Percentiles rank a stretch among this genome's conserved stretches.
Evolutionary conservation across 2,888 invertebrate genomes (phyloP).

Genomic region (Drosophila histrio): DNA sequence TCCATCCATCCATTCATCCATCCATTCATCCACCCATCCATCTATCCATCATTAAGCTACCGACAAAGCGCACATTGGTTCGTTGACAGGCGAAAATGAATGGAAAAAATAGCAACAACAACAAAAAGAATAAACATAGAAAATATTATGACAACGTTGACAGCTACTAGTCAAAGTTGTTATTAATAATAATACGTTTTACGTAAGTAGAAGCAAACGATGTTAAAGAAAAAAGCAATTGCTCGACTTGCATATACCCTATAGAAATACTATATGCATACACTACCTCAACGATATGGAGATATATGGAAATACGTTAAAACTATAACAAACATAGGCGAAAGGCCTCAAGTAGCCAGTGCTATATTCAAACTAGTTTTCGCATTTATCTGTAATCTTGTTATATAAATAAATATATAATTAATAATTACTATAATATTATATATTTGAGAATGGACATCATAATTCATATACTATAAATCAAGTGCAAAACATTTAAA

Average conservation of each 20-base stretch:
- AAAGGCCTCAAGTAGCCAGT: too few species aligned
- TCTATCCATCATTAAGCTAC: not conserved
- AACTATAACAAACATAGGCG: too few species aligned
- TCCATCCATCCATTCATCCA: not conserved
- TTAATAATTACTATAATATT: too few species aligned
- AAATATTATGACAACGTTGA: not conserved
- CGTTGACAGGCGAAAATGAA: not conserved
- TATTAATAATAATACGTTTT: slow-evolving; percentile 1
- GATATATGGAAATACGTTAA: too few species aligned
- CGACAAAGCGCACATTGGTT: not conserved
- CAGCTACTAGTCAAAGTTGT: not conserved
- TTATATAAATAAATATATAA: too few species aligned
- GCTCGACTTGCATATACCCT: not conserved
- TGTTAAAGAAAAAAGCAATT: not conserved
- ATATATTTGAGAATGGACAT: too few species aligned
- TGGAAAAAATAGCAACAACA: not conserved
- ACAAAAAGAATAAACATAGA: not conserved
- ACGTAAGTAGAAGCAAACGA: not conserved
- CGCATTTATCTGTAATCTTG: too few species aligned
- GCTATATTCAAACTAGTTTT: too few species aligned
- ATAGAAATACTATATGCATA: too few species aligned
- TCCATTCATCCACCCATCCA: not conserved
- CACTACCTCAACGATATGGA: too few species aligned
- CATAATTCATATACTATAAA: too few species aligned
- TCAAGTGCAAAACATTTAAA: too few species aligned